Conservation (phyloP, 2,113 vertebrate genomes). For the Phalacrocorax aristotelis region DNA sequence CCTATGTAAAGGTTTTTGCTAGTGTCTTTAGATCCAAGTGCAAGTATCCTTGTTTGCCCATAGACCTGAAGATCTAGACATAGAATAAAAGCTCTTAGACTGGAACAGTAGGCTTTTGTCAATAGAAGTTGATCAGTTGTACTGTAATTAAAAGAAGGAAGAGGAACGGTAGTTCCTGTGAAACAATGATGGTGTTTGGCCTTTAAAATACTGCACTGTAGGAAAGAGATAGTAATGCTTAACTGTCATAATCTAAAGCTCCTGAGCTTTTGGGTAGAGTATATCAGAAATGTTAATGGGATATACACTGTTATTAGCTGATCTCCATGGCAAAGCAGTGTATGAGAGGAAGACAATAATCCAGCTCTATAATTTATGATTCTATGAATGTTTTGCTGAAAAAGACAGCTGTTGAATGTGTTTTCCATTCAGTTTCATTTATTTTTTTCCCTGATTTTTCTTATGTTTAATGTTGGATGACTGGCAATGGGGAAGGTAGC, state of each 20-base stretch:
- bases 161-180: neutral
- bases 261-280: neutral
- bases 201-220: neutral
- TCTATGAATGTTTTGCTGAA: neutral
- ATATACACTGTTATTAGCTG: neutral
- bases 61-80: neutral
- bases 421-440: neutral
- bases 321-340: neutral
- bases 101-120: neutral
- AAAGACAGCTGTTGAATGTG: neutral
- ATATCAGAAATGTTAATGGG: neutral
- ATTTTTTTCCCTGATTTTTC: neutral
- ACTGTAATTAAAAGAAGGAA: neutral
- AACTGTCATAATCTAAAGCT: neutral
- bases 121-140: neutral
- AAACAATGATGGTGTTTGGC: neutral
- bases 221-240: neutral
- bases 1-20: neutral
- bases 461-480: neutral
- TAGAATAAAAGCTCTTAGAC: neutral
- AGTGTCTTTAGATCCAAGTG: neutral
- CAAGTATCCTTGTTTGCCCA: neutral
- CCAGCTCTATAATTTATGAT: neutral
- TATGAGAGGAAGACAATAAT: neutral
- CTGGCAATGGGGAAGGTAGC: neutral